Evolutionary conservation across 2,888 invertebrate genomes (phyloP), one percentile per base, ranked within the genome.

Genomic region (Noctua fimbriata): DNA sequence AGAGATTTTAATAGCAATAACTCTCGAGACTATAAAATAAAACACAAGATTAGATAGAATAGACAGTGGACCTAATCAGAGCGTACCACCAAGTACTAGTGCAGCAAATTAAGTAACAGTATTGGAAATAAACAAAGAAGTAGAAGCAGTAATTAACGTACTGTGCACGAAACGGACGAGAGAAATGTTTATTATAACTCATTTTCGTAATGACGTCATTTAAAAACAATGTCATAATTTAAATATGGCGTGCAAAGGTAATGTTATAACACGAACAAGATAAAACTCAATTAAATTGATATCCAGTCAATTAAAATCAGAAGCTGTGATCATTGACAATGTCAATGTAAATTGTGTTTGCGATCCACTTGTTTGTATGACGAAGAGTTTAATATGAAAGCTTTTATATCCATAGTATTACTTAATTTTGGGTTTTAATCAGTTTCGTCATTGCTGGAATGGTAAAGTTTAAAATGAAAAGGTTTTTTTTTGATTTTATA

Each of bases 281-380:
- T 90, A 87, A 82, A 87, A 83, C 72, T 84, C 76, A 87, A 87
- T 88, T 87, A 79, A 81, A 88, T 88, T 83, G 86, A 88, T 87
- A 89, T 88, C 87, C 87, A 89, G 89, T 89, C 91, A 91, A 93
- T 93, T 92, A 92, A 91, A 91, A 91, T 89, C 89, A 85, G 88
- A 86, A 80, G 82, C 84, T 89, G 88, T 88, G 89, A 90, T 90
- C 84, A 92, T 89, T 87, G 89, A 89, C 90, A 84, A 83, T 90
- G 90, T 90, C 90, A 91, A 92, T 92, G 91, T 90, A 91, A 93
- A 94, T 93, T 91, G 89, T 91, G 89, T 91, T 91, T 90, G 89
- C 87, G 84, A 86, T 88, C 69, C 73, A 73, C 84, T 71, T 85
- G 88, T 89, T 88, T 89, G 86, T 70, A 58, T 60, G 71, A 71